Base-by-base conservation (phyloP, 2,888 invertebrate genomes). In the Macrosoma leucophasiata region DNA sequence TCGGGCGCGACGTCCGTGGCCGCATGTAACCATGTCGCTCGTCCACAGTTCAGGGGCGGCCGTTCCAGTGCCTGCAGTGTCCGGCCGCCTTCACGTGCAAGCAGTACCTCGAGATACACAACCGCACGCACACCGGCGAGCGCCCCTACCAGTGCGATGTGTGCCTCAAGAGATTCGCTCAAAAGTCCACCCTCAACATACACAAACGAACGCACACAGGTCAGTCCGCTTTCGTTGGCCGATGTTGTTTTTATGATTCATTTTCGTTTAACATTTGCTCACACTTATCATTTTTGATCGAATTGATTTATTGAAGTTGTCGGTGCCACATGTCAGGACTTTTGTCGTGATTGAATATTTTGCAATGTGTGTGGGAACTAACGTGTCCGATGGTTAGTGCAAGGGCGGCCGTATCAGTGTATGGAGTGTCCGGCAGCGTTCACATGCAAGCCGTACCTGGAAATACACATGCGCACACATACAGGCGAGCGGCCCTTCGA, bases 101-200 rank as follows among this genome's bases (percentile, higher is more conserved):
- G 75, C 84, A 84, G 71, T 85, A 85, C 62, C 71, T 85, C 51
- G 84, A 85, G 72, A 84, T 84, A 36, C 84, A 84, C 73, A 84
- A 82, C 65, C 82, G 84, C 63, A 85, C 85, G 58, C 84, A 84
- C 73, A 84, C 84, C 46, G 85, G 85, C 54, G 85, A 86, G 66
- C 76, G 86, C 34, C 86, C 86, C 47, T 86, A 86, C 70, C 84
- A 91, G 73, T 92, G 92, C 70, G 90, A 90, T 67, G 86, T 90
- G 45, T 92, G 92, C 69, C 86, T 90, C 68, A 93, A 92, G 79
- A 86, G 91, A 64, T 93, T 92, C 82, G 91, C 92, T 52, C 92
- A 93, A 81, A 92, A 92, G 73, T 91, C 91, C 52, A 92, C 92
- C 56, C 85, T 93, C 56, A 92, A 92, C 71, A 92, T 92, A 58